Conservation (phyloP, 2,113 vertebrate species). For the Platanista minor region DNA sequence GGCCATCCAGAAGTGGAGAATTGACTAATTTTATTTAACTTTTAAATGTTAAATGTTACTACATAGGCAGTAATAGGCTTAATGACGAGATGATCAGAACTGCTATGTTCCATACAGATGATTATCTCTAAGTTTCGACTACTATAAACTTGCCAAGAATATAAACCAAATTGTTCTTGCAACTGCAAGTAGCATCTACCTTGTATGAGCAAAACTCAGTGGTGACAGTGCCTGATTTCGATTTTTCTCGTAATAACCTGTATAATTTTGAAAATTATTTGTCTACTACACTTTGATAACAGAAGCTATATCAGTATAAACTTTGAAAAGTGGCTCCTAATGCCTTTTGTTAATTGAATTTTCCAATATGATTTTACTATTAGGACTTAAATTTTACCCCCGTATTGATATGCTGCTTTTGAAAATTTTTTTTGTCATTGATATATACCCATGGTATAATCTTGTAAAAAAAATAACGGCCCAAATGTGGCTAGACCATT, state of each 20-base stretch:
- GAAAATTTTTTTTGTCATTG: background rate
- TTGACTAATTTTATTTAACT: constrained; percentile 70
- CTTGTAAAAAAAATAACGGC: constrained; percentile 12
- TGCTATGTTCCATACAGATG: constrained; percentile 51
- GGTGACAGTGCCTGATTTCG: constrained; percentile 70
- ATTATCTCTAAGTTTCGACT: constrained; percentile 70
- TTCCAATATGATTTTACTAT: background rate
- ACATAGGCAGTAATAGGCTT: constrained; percentile 58
- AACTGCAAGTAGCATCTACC: constrained; percentile 74
- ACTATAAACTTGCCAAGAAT: constrained; percentile 71
- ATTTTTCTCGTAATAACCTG: constrained; percentile 74
- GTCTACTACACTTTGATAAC: constrained; percentile 36
- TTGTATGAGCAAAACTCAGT: constrained; percentile 72
- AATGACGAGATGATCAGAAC: constrained; percentile 59
- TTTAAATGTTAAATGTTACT: constrained; percentile 71
- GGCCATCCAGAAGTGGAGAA: constrained; percentile 46
- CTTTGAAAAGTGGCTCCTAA: constrained; percentile 48
- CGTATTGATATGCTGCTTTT: background rate
- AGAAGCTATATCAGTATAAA: background rate
- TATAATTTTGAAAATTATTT: constrained; percentile 62
- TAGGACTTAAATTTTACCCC: background rate
- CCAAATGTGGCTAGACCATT: constrained; percentile 25
- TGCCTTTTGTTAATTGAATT: constrained; percentile 20
- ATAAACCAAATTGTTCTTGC: constrained; percentile 68
- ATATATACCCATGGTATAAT: background rate